These are phyloP conservation scores for Psix sp. DNA, from an alignment of 1,140 invertebrate genomes.

Conservation along the genomic window DNA sequence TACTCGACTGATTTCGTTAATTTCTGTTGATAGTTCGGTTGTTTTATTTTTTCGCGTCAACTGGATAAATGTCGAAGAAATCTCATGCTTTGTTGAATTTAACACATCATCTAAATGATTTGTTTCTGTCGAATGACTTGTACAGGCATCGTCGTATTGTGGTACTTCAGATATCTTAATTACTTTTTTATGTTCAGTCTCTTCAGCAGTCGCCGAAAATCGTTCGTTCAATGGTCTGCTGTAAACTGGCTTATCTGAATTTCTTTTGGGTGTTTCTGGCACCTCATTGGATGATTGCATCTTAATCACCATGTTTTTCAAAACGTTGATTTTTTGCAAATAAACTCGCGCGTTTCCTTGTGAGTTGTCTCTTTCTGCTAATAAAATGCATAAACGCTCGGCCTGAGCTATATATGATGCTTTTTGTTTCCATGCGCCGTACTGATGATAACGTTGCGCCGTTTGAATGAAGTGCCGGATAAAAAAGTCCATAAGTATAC, in stretches of 20 bases:
- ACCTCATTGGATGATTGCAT: slow-evolving; percentile 18
- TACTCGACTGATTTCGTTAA: too few relatives aligned
- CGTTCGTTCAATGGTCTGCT: slow-evolving; percentile 54
- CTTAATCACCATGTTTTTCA: slow-evolving; percentile 65
- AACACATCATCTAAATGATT: too few relatives aligned
- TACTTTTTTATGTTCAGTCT: background rate
- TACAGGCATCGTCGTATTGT: too few relatives aligned
- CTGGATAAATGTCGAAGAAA: too few relatives aligned
- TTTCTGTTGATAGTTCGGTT: too few relatives aligned
- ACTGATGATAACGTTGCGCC: slow-evolving; percentile 79
- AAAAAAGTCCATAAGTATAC: slow-evolving; percentile 82
- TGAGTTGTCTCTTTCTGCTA: slow-evolving; percentile 78
- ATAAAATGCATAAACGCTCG: slow-evolving; percentile 80
- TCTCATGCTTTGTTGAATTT: too few relatives aligned
- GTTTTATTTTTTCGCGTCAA: too few relatives aligned
- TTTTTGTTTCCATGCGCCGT: slow-evolving; percentile 79
- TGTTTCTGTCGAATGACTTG: too few relatives aligned
- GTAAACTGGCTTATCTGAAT: slow-evolving; percentile 62
- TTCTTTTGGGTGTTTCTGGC: slow-evolving; percentile 65
- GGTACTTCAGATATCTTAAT: slow-evolving; percentile 5
- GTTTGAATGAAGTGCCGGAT: slow-evolving; percentile 83
- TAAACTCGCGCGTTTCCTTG: slow-evolving; percentile 71
- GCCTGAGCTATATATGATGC: slow-evolving; percentile 84
- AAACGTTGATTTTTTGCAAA: slow-evolving; percentile 20
- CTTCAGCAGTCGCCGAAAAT: slow-evolving; percentile 18